phyloP scores from a whole-genome alignment of 2,888 invertebrate genomes.

The Timandra comae region DNA sequence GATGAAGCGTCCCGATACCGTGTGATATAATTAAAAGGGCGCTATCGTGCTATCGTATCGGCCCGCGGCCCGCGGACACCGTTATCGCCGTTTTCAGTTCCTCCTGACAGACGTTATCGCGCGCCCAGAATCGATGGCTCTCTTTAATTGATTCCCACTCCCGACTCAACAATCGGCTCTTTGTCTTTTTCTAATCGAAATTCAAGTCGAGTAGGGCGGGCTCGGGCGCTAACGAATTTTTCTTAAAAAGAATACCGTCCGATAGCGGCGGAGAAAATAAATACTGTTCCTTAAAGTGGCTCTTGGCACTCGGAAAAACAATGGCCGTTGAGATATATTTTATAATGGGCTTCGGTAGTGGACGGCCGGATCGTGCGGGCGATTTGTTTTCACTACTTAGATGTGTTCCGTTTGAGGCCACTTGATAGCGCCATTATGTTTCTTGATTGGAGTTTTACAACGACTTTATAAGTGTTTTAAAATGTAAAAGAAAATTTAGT shows the following conservation, averaged over 20 bases:
- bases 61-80: slow-evolving; percentile 27
- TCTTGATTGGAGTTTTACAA: too few relatives aligned
- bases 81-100: slow-evolving; percentile 48
- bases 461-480: too few relatives aligned
- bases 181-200: slow-evolving; percentile 68
- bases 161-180: slow-evolving; percentile 53
- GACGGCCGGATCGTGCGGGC: slow-evolving; percentile 12
- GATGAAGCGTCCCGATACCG: slow-evolving; percentile 8
- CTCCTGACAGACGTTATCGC: slow-evolving; percentile 57
- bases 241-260: slow-evolving; percentile 45
- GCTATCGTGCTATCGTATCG: too few relatives aligned
- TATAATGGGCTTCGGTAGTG: slow-evolving; percentile 26
- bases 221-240: slow-evolving; percentile 49
- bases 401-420: too few relatives aligned
- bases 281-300: slow-evolving; percentile 46
- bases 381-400: neutral
- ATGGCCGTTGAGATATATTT: slow-evolving; percentile 30
- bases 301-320: slow-evolving; percentile 36
- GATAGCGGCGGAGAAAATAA: slow-evolving; percentile 40
- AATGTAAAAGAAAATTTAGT: too few relatives aligned
- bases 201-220: slow-evolving; percentile 43
- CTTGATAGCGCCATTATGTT: too few relatives aligned
- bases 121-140: slow-evolving; percentile 56
- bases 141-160: slow-evolving; percentile 71
- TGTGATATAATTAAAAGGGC: slow-evolving; percentile 43